Conservation (phyloP, 35 echinoderm and acorn worm species). For the Apostichopus parvimensis region DNA sequence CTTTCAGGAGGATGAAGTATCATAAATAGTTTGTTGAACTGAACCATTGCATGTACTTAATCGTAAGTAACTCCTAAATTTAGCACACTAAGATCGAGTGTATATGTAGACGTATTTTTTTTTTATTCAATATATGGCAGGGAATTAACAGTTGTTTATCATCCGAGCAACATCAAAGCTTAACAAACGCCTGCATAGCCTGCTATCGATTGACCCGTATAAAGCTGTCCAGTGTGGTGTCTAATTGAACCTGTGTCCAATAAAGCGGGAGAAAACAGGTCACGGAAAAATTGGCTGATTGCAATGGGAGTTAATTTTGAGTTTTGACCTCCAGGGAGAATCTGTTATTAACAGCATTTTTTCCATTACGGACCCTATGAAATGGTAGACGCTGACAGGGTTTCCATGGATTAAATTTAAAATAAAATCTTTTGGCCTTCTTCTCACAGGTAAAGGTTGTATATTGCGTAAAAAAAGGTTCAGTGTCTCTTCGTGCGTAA, state of each 20-base stretch:
- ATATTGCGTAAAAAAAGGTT: background rate
- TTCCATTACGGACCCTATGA: background rate
- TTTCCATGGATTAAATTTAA: background rate
- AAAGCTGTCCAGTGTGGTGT: background rate
- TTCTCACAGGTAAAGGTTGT: background rate
- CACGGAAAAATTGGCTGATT: conserved; percentile 32
- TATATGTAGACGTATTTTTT: too few species aligned
- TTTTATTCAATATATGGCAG: too few species aligned
- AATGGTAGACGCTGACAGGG: background rate
- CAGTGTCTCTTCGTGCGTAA: background rate
- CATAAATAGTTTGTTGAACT: too few species aligned
- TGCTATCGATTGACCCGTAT: conserved; percentile 9
- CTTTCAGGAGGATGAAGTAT: too few species aligned
- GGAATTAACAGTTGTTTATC: too few species aligned
- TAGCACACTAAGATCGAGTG: too few species aligned
- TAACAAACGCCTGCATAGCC: background rate
- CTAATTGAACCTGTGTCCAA: conserved; percentile 15
- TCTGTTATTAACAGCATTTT: background rate
- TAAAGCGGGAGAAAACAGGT: conserved; percentile 14
- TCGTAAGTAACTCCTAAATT: too few species aligned
- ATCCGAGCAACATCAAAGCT: background rate
- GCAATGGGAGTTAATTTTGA: conserved; percentile 34
- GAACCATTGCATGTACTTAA: too few species aligned
- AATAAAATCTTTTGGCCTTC: background rate
- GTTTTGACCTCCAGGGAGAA: conserved; percentile 33